Evolutionary conservation across 2,888 invertebrate species (phyloP).

Genomic region (Blastobasis lacticolella): DNA sequence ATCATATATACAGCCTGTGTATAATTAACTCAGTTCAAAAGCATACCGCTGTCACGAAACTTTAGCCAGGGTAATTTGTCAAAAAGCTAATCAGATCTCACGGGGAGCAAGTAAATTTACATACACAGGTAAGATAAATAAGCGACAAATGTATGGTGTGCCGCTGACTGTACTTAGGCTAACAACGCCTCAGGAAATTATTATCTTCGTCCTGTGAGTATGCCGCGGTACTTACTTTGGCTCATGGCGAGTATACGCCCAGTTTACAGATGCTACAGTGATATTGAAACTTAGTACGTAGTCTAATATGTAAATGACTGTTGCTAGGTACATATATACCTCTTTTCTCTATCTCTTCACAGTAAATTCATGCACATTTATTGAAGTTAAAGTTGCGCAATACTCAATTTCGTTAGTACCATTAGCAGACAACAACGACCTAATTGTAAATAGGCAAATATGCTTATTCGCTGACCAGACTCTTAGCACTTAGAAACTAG

Average conservation of each 20-base stretch:
- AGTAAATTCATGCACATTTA: too few relatives aligned
- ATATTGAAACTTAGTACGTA: neutral
- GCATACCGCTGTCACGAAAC: neutral
- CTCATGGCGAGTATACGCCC: constrained; percentile 15
- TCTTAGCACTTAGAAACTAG: too few relatives aligned
- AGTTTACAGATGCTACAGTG: constrained; percentile 8
- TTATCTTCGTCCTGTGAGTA: constrained; percentile 31
- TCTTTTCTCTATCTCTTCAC: too few relatives aligned
- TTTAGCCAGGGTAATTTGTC: neutral
- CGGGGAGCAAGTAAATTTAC: neutral
- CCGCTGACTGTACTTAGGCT: constrained; percentile 22
- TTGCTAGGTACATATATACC: too few relatives aligned
- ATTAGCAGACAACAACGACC: too few relatives aligned
- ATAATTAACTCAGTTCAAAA: too few relatives aligned
- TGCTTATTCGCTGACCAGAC: too few relatives aligned
- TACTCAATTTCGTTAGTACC: too few relatives aligned
- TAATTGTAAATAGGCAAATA: too few relatives aligned
- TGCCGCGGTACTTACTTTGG: constrained; percentile 18
- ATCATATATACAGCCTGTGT: too few relatives aligned
- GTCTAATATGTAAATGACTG: too few relatives aligned
- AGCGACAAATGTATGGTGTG: neutral
- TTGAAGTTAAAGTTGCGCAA: too few relatives aligned
- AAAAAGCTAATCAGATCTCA: neutral
- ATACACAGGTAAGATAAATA: neutral
- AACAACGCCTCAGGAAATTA: constrained; percentile 34